Evolutionary conservation across 2,113 vertebrate species (phyloP), one percentile per base, ranked within the genome.

Genomic region (Tachysurus fulvidraco): DNA sequence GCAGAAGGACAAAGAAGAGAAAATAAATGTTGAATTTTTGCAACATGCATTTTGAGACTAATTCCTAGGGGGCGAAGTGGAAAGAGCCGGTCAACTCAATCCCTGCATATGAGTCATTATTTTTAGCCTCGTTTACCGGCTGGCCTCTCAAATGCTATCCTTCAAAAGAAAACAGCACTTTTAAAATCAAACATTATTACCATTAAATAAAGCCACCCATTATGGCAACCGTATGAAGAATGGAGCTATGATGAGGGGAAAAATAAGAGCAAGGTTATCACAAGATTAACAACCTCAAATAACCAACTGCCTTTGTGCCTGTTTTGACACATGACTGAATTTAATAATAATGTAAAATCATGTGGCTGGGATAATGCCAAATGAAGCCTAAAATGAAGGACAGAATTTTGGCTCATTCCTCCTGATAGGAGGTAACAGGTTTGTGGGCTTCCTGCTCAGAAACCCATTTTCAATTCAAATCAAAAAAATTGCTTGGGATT

Each of bases 101-200:
- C 93, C 92, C 89, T 93, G 92, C 91, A 92, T 92, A 93, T 87
- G 89, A 93, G 91, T 93, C 93, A 93, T 95, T 95, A 93, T 94
- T 95, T 95, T 94, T 94, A 95, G 95, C 92, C 91, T 91, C 93
- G 94, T 95, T 95, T 95, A 91, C 93, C 92, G 83, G 91, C 91
- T 91, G 92, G 91, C 90, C 77, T 88, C 93, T 92, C 86, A 85
- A 92, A 92, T 84, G 85, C 92, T 92, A 88, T 90, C 90, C 89
- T 90, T 92, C 88, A 76, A 83, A 64, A 69, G 12, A 30, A 86
- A 65, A 87, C 57, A 73, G 83, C 80, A 87, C 91, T 93, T 93
- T 92, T 71, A 88, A 90, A 92, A 91, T 90, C 89, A 88, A 77
- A 81, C 86, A 41, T 90, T 89, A 93, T 93, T 91, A 91, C 84